Evolutionary conservation across 1,140 invertebrate species (phyloP), one percentile per base, ranked within the genome.

Genomic region (Drosophila aff.): DNA sequence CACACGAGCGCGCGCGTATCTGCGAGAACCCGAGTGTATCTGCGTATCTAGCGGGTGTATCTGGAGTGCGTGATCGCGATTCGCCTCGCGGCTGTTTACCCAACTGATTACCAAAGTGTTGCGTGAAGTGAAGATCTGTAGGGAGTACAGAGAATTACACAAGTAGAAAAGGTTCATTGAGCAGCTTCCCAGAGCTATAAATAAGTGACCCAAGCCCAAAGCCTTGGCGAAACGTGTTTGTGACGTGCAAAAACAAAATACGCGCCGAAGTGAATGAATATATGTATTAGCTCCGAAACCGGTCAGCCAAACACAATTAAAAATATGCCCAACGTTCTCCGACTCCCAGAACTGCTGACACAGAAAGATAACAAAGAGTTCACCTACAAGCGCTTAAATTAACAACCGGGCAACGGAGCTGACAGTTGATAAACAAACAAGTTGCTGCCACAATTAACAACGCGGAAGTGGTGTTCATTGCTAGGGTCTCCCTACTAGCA

Each of bases 21-120:
- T 23, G 18, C 40, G 41, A 38, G 26, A 23, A 18, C 6, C 26
- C n/a, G 52, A 28, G 16, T 36, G 36, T 36, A 40, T 64, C 18
- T 33, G 41, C 53, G 66, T 78, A 58, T 61, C 47, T 41, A 71
- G 69, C 46, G 68, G 53, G 43, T 73, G 43, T 83, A 76, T 61
- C 57, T 59, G 53, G 57, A 38, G 63, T 66, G 73, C 76, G 76
- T 61, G 65, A 69, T 75, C 41, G 26, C 66, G 69, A 76, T 50
- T 74, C 38, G 74, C 57, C 57, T 67, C 31, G 65, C 53, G 64
- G 71, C 68, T 89, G 52, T 84, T 89, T 89, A 72, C 67, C 78
- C 71, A 75, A 85, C 85, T 90, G 85, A 90, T 90, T 90, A 76
- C 64, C 75, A 49, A 72, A 90, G 85, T 90, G 84, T 55, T 79